Conservation (phyloP, 2,888 invertebrate genomes). For the Galeruca laticollis region DNA sequence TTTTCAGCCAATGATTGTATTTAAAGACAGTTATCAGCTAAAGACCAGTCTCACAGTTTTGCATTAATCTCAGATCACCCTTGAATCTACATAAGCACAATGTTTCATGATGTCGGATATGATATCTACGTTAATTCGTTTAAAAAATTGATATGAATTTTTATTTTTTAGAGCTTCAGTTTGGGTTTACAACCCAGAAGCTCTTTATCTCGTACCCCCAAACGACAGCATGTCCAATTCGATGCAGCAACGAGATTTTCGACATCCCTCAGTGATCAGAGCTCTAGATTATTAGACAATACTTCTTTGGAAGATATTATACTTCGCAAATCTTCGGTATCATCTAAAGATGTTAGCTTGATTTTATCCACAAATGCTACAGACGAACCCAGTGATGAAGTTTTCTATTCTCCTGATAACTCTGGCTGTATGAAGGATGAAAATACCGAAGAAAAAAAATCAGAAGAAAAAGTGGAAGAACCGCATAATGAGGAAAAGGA, state of each 20-base stretch:
- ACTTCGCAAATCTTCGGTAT: constrained; percentile 30
- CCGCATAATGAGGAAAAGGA: neutral
- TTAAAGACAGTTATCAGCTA: too few relatives aligned
- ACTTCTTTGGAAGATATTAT: constrained; percentile 29
- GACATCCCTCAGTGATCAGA: constrained; percentile 45
- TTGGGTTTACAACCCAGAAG: constrained; percentile 54
- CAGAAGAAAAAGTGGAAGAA: constrained; percentile 4
- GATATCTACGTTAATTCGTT: too few relatives aligned
- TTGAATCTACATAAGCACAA: too few relatives aligned
- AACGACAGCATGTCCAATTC: constrained; percentile 47
- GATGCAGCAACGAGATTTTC: constrained; percentile 42
- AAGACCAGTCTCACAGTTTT: too few relatives aligned
- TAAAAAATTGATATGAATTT: neutral
- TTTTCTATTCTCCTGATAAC: constrained; percentile 54
- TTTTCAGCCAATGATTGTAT: too few relatives aligned
- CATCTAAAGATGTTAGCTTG: constrained; percentile 41
- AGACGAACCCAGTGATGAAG: constrained; percentile 45
- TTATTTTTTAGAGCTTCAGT: constrained; percentile 38
- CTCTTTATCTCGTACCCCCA: constrained; percentile 51
- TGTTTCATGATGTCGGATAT: too few relatives aligned
- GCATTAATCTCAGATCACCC: too few relatives aligned
- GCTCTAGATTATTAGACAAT: constrained; percentile 33
- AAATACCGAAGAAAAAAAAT: constrained; percentile 2
- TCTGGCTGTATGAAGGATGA: constrained; percentile 40
- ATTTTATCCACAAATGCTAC: constrained; percentile 39